These are phyloP conservation scores for Drosophila hydei DNA, from an alignment of 1,140 invertebrate genomes.

Conservation along the genomic window DNA sequence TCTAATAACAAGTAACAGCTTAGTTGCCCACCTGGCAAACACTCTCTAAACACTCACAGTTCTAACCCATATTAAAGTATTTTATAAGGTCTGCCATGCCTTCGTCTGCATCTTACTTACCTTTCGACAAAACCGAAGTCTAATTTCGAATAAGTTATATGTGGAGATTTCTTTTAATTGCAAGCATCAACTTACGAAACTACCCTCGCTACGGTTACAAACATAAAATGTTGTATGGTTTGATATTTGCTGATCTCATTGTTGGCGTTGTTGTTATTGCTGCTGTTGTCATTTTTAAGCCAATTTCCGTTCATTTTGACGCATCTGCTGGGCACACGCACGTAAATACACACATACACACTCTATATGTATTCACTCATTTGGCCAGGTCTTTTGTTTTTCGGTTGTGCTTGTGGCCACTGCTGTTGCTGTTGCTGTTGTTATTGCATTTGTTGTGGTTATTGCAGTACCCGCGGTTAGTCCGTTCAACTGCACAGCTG, in stretches of 20 bases:
- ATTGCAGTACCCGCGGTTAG: slow-evolving; percentile 34
- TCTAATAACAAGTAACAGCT: no score
- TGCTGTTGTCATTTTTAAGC: slow-evolving; percentile 79
- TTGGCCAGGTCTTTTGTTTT: slow-evolving; percentile 45
- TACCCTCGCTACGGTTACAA: slow-evolving; percentile 22
- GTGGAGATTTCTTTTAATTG: neutral
- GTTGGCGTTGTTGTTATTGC: slow-evolving; percentile 49
- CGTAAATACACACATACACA: slow-evolving; percentile 13
- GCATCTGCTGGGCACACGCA: slow-evolving; percentile 61
- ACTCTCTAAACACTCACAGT: no score
- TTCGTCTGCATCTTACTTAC: no score
- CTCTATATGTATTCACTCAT: slow-evolving; percentile 34
- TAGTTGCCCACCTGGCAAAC: no score
- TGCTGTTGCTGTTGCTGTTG: slow-evolving; percentile 10
- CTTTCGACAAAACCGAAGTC: no score
- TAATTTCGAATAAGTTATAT: neutral
- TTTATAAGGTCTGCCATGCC: no score
- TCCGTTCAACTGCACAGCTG: slow-evolving; percentile 37
- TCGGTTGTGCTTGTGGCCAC: slow-evolving; percentile 36
- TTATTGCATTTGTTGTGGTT: slow-evolving; percentile 19
- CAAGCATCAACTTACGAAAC: slow-evolving; percentile 2
- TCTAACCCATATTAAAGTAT: no score
- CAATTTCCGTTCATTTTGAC: slow-evolving; percentile 82
- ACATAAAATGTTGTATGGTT: slow-evolving; percentile 26
- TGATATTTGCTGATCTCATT: slow-evolving; percentile 35